Conservation (phyloP, 2,113 vertebrate species). For the Pseudopodoces humilis region DNA sequence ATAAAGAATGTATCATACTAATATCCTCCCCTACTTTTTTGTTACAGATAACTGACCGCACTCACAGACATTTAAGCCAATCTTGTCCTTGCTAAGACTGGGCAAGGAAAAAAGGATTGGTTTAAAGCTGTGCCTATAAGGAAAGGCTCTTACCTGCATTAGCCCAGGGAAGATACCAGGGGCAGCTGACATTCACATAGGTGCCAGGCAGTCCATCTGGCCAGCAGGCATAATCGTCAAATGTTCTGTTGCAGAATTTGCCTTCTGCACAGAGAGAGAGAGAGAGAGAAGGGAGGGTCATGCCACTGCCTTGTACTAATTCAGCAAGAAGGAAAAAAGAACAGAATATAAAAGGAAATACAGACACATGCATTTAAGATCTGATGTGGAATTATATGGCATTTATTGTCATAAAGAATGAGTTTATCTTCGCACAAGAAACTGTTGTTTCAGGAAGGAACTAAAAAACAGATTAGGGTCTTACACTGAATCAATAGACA, state of each 20-base stretch:
- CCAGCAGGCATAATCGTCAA: constrained; percentile 93
- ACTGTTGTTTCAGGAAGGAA: not conserved
- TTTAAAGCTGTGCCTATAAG: not conserved
- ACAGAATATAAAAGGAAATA: not conserved
- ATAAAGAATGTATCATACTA: not conserved
- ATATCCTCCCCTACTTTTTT: not conserved
- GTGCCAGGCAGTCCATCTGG: constrained; percentile 86
- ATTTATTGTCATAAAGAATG: not conserved
- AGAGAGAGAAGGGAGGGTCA: not conserved
- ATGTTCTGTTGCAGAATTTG: constrained; percentile 90
- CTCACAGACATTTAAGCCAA: not conserved
- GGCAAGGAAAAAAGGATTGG: not conserved
- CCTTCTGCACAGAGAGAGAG: constrained; percentile 70
- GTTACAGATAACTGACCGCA: not conserved
- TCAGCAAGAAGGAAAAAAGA: not conserved
- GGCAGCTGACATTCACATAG: constrained; percentile 88
- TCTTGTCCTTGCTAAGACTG: not conserved
- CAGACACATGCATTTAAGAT: rapidly evolving
- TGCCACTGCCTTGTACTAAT: not conserved
- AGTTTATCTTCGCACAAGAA: not conserved
- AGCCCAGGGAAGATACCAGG: constrained; percentile 93
- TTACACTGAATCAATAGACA: not conserved
- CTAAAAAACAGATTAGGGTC: not conserved
- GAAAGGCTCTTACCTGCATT: constrained; percentile 73
- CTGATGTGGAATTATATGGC: not conserved